Evolutionary conservation across 2,888 invertebrate genomes (phyloP), one percentile per base, ranked within the genome.

Genomic region (Tiliacea aurago): DNA sequence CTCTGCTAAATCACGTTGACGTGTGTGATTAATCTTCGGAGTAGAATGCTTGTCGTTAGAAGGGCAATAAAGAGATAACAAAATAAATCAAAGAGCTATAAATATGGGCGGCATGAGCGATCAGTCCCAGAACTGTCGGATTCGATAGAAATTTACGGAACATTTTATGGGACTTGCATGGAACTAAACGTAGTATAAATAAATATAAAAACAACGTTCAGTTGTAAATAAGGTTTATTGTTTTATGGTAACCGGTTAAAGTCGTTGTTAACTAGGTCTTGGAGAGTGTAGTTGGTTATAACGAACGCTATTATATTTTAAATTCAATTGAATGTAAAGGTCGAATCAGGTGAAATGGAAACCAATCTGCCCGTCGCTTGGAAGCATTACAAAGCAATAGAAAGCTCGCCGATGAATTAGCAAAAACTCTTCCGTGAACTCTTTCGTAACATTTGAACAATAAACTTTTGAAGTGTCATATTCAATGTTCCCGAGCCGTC

Each of bases 51-150:
- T 96, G 96, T 96, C 96, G 95, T 95, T 96, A 95, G 94, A 87
- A 91, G 83, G 89, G 95, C 95, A 95, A 95, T 96, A 96, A 96
- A 96, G 95, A 94, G 95, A 95, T 95, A 96, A 95, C 94, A 95
- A 95, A 95, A 96, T 96, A 96, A 96, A 96, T 96, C 96, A 96
- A 95, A 95, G 87, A 86, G 92, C 94, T 92, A 95, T 96, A 95
- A 96, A 95, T 95, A 95, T 92, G 89, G 89, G 80, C 90, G 89
- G 93, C 93, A 95, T 94, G 95, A 95, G 92, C 93, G 93, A 95
- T 95, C 95, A 93, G 95, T 93, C 92, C 94, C 90, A 94, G 93
- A 93, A 93, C 92, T 92, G 93, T 93, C 93, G 90, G 89, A 89
- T 91, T 85, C 85, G 86, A 94, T 94, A 93, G 91, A 93, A 93